Evolutionary conservation across 2,113 vertebrate species (phyloP).

Genomic region (Nicator chloris): DNA sequence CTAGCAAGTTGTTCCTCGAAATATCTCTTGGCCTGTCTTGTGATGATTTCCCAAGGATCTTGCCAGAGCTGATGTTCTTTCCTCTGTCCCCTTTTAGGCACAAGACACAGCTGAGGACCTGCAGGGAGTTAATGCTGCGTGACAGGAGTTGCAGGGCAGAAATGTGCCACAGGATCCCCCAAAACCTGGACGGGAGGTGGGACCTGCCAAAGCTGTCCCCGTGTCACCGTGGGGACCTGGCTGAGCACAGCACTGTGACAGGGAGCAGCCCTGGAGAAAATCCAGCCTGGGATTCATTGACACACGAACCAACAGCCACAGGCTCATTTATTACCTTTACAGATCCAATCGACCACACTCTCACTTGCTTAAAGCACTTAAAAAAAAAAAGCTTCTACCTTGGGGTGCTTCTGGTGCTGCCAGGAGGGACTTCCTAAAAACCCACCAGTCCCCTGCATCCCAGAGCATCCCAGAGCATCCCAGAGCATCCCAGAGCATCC

Average conservation of each 20-base stretch:
- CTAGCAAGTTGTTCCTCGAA: conserved; percentile 18
- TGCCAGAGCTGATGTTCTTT: neutral
- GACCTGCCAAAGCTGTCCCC: neutral
- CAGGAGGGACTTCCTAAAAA: neutral
- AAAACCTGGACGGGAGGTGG: neutral
- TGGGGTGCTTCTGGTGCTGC: too few species aligned
- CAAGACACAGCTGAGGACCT: neutral
- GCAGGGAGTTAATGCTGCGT: neutral
- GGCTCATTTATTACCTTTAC: neutral
- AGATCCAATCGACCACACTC: neutral
- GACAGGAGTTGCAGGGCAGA: neutral
- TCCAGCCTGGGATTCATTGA: neutral
- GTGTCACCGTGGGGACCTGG: neutral
- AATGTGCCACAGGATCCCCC: neutral
- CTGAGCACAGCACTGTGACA: neutral
- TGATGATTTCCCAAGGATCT: neutral
- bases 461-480: too few species aligned
- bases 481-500: too few species aligned
- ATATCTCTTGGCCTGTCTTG: neutral
- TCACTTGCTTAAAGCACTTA: too few species aligned
- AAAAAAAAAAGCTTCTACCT: too few species aligned
- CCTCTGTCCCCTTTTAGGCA: neutral
- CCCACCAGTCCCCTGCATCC: neutral
- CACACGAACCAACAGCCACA: rapidly evolving
- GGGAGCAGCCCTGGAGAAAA: neutral